Conservation (phyloP, 2,888 invertebrate genomes). For the Lycia hirtaria region DNA sequence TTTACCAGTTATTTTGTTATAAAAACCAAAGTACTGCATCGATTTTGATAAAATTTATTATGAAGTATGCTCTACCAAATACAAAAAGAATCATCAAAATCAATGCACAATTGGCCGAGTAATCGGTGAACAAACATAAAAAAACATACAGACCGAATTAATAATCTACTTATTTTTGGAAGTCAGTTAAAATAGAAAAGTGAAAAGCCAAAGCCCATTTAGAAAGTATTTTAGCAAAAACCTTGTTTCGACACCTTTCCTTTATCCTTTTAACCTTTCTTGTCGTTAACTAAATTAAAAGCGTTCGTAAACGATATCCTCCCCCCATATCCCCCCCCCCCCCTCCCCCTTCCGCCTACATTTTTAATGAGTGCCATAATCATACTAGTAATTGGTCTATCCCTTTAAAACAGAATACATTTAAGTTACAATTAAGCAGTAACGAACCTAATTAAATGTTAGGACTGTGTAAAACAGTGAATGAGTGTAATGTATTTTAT, state of each 20-base stretch:
- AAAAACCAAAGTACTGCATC: too few species aligned
- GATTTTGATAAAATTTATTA: too few species aligned
- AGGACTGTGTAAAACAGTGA: slow-evolving; percentile 2
- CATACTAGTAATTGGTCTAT: slow-evolving; percentile 25
- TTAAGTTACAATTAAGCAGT: slow-evolving; percentile 33
- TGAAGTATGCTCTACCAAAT: too few species aligned
- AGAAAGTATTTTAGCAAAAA: slow-evolving; percentile 4
- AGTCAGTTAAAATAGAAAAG: not conserved
- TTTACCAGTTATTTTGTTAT: too few species aligned
- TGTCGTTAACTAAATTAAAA: slow-evolving; percentile 24
- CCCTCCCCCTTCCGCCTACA: not conserved
- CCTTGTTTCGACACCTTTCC: slow-evolving; percentile 3
- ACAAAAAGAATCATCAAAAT: too few species aligned
- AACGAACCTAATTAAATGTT: slow-evolving; percentile 38
- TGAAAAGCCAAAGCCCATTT: not conserved
- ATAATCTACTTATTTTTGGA: too few species aligned
- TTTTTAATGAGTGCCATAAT: slow-evolving; percentile 21
- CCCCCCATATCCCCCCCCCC: not conserved
- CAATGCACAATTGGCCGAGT: too few species aligned
- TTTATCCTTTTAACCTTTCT: slow-evolving; percentile 14
- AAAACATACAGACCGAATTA: too few species aligned
- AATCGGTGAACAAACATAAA: too few species aligned
- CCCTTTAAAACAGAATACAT: slow-evolving; percentile 20
- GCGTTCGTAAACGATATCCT: slow-evolving; percentile 19
- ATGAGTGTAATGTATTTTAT: not conserved